Percentiles rank a stretch among this genome's conserved stretches.
Evolutionary conservation across 1,140 invertebrate species (phyloP).

Genomic region (Drosophila tristis): DNA sequence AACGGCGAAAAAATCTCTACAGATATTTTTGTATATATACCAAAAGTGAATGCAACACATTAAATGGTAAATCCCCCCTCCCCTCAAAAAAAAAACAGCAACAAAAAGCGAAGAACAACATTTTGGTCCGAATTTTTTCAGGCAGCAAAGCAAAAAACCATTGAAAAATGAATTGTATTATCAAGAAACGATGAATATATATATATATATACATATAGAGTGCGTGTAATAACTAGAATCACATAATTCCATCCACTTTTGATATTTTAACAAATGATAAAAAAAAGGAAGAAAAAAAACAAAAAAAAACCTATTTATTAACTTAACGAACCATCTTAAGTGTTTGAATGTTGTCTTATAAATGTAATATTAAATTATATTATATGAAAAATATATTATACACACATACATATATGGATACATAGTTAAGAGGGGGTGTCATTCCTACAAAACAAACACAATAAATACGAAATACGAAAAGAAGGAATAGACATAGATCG

Average conservation of each 20-base stretch:
- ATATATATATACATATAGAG: constrained; percentile 52
- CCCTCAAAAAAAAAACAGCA: background rate
- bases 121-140: constrained; percentile 49
- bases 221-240: constrained; percentile 79
- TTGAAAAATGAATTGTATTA: constrained; percentile 48
- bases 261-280: constrained; percentile 74
- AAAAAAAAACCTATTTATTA: constrained; percentile 61
- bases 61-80: constrained; percentile 17
- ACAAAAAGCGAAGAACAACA: constrained; percentile 6
- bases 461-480: constrained; percentile 23
- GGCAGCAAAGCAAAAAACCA: constrained; percentile 27
- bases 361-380: constrained; percentile 37
- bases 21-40: constrained; percentile 50
- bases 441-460: constrained; percentile 38
- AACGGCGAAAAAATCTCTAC: constrained; percentile 41
- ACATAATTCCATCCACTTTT: constrained; percentile 82
- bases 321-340: constrained; percentile 56
- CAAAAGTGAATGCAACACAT: constrained; percentile 17
- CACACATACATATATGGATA: constrained; percentile 7
- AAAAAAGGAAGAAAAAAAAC: constrained; percentile 20
- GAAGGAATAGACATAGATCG: background rate
- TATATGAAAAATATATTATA: constrained; percentile 13
- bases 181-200: constrained; percentile 41
- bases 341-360: constrained; percentile 72
- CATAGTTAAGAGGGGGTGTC: constrained; percentile 31